Evolutionary conservation across 2,888 invertebrate genomes (phyloP).

Genomic region (Aporophyla lueneburgensis): DNA sequence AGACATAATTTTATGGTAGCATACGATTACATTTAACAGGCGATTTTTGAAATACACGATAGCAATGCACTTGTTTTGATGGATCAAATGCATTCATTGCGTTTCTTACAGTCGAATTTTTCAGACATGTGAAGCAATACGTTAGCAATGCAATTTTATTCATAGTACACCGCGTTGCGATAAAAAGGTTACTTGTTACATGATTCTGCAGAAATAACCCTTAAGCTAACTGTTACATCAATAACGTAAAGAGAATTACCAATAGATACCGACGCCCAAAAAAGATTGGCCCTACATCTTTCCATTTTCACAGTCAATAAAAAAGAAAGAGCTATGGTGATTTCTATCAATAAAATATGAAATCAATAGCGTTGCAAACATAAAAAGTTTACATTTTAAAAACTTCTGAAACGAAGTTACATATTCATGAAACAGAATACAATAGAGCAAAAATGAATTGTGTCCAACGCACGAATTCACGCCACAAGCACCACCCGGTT

Average conservation of each 20-base stretch:
- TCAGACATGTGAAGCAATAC: background rate
- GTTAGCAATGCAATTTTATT: no score
- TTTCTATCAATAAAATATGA: constrained; percentile 8
- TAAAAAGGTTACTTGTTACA: no score
- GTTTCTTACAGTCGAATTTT: background rate
- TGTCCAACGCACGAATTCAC: constrained; percentile 51
- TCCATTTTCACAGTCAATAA: no score
- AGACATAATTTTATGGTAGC: no score
- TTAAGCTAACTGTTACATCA: background rate
- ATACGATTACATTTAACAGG: no score
- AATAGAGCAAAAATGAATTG: constrained; percentile 60
- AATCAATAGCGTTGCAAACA: constrained; percentile 26
- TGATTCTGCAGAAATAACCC: background rate
- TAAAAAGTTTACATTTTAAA: constrained; percentile 38
- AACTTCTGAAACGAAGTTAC: constrained; percentile 52
- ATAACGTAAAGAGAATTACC: background rate
- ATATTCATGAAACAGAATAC: constrained; percentile 56
- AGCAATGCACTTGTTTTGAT: no score
- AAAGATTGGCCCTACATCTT: background rate
- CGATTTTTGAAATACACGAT: no score
- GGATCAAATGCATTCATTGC: background rate
- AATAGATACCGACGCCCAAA: background rate
- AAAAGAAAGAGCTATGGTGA: background rate
- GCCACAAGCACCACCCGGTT: background rate
- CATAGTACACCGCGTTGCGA: background rate